Conservation (phyloP, 2,797 vertebrate species). For the Channa striata region DNA sequence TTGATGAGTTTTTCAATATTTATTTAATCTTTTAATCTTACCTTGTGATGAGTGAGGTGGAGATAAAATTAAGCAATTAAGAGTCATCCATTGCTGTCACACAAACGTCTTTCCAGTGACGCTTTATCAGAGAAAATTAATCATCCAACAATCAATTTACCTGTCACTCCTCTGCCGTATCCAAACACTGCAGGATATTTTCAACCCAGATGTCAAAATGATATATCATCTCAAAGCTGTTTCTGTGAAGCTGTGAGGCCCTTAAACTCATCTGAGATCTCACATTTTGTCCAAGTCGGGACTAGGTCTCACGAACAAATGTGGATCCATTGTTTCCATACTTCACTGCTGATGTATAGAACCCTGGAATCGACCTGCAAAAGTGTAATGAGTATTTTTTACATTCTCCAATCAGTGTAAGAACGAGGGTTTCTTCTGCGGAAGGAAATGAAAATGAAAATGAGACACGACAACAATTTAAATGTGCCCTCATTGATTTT, state of each 20-base stretch:
- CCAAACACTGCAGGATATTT: constrained; percentile 38
- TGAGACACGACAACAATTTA: neutral
- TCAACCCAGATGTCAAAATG: constrained; percentile 54
- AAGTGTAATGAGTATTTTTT: neutral
- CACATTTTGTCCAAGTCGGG: constrained; percentile 35
- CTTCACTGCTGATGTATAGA: constrained; percentile 21
- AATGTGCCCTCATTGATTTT: neutral
- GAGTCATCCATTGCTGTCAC: constrained; percentile 52
- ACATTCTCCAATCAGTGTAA: neutral
- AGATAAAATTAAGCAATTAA: constrained; percentile 67
- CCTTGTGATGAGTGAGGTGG: constrained; percentile 17
- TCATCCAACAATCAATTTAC: constrained; percentile 65
- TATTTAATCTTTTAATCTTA: constrained; percentile 61
- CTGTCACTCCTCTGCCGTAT: constrained; percentile 57
- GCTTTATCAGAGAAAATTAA: constrained; percentile 59
- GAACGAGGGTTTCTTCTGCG: neutral
- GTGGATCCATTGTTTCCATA: constrained; percentile 4
- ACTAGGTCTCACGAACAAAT: constrained; percentile 24
- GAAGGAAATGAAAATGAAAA: neutral
- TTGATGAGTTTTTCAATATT: constrained; percentile 48
- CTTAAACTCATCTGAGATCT: constrained; percentile 48
- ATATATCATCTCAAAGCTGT: constrained; percentile 46
- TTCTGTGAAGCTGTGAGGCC: constrained; percentile 43
- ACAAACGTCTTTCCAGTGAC: constrained; percentile 52
- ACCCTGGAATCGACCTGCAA: neutral